Evolutionary conservation across 2,797 vertebrate species (phyloP).

Genomic region (Eulemur rubriventer): DNA sequence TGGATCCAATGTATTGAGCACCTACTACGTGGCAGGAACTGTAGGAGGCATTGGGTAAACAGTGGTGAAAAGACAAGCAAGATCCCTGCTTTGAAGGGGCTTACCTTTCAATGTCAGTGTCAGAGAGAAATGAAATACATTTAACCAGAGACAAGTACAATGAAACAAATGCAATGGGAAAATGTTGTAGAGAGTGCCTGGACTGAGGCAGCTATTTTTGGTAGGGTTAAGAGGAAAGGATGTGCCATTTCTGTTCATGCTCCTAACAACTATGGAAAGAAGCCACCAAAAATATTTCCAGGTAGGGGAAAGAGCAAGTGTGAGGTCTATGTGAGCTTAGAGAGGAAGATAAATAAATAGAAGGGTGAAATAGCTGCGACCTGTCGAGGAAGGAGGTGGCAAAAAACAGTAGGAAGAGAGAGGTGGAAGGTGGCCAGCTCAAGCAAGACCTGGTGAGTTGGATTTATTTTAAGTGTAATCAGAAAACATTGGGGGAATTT

Average conservation of each 20-base stretch:
- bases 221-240: background rate
- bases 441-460: fast-evolving
- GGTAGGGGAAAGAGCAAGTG: background rate
- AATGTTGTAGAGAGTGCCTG: fast-evolving
- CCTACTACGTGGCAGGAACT: no score
- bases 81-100: background rate
- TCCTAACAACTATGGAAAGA: background rate
- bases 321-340: fast-evolving
- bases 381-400: fast-evolving
- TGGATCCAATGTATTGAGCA: background rate
- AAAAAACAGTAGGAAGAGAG: background rate
- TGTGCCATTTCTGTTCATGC: fast-evolving
- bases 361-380: fast-evolving
- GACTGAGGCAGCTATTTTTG: background rate
- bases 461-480: background rate
- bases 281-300: background rate
- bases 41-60: fast-evolving
- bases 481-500: background rate
- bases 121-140: background rate
- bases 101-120: background rate
- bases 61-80: background rate
- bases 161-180: background rate
- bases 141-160: background rate
- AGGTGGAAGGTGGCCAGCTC: no score
- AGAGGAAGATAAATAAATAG: background rate